Conservation (phyloP, 2,113 vertebrate genomes). For the Psilopsiagon aurifrons region DNA sequence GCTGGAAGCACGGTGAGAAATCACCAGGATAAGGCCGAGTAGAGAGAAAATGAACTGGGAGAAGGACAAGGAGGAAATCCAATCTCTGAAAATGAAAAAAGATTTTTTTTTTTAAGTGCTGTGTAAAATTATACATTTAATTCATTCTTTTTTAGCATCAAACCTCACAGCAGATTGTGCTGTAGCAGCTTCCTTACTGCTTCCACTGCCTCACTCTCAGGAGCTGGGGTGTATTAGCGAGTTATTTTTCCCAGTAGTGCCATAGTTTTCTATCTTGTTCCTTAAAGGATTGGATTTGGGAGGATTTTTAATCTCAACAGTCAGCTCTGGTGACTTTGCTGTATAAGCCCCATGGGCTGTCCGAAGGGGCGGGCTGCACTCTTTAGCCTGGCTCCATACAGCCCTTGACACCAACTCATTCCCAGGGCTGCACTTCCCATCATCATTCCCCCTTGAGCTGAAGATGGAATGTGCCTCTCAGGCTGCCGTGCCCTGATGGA, state of each 20-base stretch:
- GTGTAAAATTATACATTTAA: slow-evolving; percentile 69
- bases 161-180: slow-evolving; percentile 32
- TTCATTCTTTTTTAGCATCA: slow-evolving; percentile 48
- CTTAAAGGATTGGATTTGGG: slow-evolving; percentile 9
- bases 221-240: slow-evolving; percentile 4
- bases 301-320: slow-evolving; percentile 37
- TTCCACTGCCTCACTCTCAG: slow-evolving; percentile 10
- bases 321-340: neutral
- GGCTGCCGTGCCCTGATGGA: slow-evolving; percentile 38
- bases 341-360: neutral
- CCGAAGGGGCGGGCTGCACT: neutral
- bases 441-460: neutral
- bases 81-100: slow-evolving; percentile 72
- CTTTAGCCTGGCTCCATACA: neutral
- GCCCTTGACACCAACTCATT: neutral
- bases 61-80: slow-evolving; percentile 60
- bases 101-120: slow-evolving; percentile 69
- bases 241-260: neutral
- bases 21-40: slow-evolving; percentile 7
- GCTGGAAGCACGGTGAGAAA: slow-evolving; percentile 28
- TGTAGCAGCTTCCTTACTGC: neutral
- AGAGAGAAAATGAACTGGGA: slow-evolving; percentile 54
- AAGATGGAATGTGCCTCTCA: slow-evolving; percentile 57
- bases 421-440: neutral
- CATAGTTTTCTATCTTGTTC: slow-evolving; percentile 44